Percentiles rank a stretch among this genome's conserved stretches.
Evolutionary conservation across 2,797 vertebrate genomes (phyloP).

Genomic region (Pogonophryne albipinna): DNA sequence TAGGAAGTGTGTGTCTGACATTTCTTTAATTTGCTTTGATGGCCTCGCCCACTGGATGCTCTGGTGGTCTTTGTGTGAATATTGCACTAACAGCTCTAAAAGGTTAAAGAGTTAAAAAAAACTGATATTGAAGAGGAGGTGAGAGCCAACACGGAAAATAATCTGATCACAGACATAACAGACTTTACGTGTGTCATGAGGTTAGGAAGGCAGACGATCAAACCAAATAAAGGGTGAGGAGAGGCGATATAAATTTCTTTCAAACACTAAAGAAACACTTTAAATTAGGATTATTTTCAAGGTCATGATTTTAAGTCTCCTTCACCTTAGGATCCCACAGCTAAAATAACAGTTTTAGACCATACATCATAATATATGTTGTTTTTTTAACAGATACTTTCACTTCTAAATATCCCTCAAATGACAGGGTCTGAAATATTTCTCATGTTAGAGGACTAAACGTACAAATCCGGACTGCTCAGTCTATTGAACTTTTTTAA

Average conservation of each 20-base stretch:
- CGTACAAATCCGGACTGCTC: too few species aligned
- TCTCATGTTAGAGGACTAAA: neutral
- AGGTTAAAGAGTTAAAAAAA: conserved; percentile 32
- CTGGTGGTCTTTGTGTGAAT: conserved; percentile 50
- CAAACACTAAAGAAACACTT: neutral
- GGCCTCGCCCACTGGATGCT: conserved; percentile 32
- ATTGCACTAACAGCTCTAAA: neutral
- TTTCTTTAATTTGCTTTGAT: conserved; percentile 35
- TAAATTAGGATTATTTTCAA: too few species aligned
- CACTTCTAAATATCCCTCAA: neutral
- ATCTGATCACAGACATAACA: neutral
- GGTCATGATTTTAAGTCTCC: too few species aligned
- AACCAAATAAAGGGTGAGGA: neutral
- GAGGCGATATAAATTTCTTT: neutral
- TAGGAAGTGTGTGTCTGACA: conserved; percentile 54
- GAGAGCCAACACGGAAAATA: conserved; percentile 2
- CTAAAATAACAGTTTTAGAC: too few species aligned
- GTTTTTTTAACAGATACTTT: neutral
- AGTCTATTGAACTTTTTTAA: too few species aligned
- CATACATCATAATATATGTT: too few species aligned
- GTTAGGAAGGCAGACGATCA: neutral
- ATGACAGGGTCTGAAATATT: neutral
- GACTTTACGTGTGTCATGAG: conserved; percentile 12
- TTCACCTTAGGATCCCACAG: neutral
- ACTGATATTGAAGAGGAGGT: neutral